A percentile compares a stretch with the other conserved stretches of the same genome.
phyloP scores from a whole-genome alignment of 1,140 invertebrate species.

The Zaprionus ghesquierei region DNA sequence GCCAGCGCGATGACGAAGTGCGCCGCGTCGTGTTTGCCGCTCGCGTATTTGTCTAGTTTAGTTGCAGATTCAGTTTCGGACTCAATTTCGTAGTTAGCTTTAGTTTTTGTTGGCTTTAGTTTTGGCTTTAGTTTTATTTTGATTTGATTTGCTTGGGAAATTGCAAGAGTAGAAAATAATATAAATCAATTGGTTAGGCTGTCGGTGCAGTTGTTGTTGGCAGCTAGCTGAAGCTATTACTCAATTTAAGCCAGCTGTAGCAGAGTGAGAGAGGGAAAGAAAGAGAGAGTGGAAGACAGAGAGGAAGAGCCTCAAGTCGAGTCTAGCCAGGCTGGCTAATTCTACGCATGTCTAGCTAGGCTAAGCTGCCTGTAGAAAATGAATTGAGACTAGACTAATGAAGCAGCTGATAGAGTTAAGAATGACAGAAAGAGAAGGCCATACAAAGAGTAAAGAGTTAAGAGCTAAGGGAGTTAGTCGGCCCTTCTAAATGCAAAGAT shows the following conservation, averaged over 20 bases:
- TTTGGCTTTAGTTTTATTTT: constrained; percentile 16
- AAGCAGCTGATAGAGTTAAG: constrained; percentile 44
- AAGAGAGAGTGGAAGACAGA: neutral
- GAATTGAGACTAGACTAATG: constrained; percentile 75
- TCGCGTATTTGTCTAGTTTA: constrained; percentile 71
- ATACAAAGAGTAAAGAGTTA: neutral
- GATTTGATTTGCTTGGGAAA: constrained; percentile 35
- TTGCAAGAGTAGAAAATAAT: constrained; percentile 60
- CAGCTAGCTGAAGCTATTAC: constrained; percentile 70
- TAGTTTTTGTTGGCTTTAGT: constrained; percentile 15
- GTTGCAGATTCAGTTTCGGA: constrained; percentile 36
- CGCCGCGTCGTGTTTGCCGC: constrained; percentile 66
- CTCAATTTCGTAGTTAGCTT: constrained; percentile 1
- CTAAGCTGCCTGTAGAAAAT: constrained; percentile 44
- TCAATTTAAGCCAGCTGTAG: constrained; percentile 60
- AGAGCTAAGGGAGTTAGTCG: neutral
- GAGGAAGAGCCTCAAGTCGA: too few species aligned
- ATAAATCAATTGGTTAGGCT: constrained; percentile 70
- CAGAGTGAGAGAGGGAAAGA: neutral
- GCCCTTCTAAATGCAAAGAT: too few species aligned
- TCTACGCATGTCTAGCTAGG: constrained; percentile 37
- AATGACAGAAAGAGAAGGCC: neutral
- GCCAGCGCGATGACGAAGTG: constrained; percentile 79
- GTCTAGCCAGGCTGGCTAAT: constrained; percentile 20
- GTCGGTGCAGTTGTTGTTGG: constrained; percentile 13